Conservation (phyloP, 2,888 invertebrate species). For the Pterostichus niger region DNA sequence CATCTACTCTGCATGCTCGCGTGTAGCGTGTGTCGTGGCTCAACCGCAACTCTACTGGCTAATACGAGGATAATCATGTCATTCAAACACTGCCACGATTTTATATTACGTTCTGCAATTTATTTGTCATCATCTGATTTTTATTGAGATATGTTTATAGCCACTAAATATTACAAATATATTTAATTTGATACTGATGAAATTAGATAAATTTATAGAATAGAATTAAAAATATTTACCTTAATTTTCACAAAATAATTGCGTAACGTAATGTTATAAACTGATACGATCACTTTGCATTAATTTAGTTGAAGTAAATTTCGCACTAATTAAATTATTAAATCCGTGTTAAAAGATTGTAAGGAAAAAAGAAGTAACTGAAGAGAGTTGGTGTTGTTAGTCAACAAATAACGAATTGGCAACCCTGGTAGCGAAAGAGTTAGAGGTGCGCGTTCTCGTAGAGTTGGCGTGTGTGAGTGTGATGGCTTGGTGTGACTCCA, state of each 20-base stretch:
- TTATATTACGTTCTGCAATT: constrained; percentile 10
- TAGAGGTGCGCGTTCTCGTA: constrained; percentile 28
- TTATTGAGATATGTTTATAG: background rate
- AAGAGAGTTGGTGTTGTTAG: constrained; percentile 23
- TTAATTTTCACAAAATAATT: constrained; percentile 26
- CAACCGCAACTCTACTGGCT: background rate
- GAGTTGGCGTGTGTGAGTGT: constrained; percentile 14
- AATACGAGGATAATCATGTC: background rate
- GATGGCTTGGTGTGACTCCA: constrained; percentile 32
- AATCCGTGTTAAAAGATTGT: background rate
- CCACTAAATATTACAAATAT: background rate
- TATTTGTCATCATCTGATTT: background rate
- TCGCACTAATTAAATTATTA: background rate
- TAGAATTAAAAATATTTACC: constrained; percentile 28
- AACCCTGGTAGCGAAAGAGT: constrained; percentile 54
- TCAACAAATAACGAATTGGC: constrained; percentile 60
- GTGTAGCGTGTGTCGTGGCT: background rate
- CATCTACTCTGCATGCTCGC: constrained; percentile 19
- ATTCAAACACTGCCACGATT: background rate
- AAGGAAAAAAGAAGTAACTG: constrained; percentile 15
- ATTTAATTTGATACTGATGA: background rate
- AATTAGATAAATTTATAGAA: background rate
- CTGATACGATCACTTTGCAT: background rate
- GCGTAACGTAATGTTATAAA: background rate
- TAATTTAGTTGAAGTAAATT: background rate